A percentile compares a stretch with the other conserved stretches of the same genome.
Evolutionary conservation across 2,113 vertebrate genomes (phyloP).

Genomic region (Forbesichthys papilliferus): DNA sequence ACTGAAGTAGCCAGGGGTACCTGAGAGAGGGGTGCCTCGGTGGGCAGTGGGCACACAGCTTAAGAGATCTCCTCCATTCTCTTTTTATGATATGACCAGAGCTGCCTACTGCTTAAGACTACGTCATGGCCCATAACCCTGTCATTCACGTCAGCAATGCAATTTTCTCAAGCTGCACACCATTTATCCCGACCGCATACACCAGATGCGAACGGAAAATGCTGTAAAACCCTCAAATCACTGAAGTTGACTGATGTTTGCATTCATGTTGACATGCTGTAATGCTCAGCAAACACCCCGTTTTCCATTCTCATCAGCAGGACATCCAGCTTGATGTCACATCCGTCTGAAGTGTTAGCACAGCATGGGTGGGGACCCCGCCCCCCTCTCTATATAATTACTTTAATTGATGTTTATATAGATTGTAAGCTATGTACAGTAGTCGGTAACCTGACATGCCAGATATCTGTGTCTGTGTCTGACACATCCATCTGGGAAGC

Average conservation of each 20-base stretch:
- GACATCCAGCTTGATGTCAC: conserved; percentile 7
- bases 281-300: conserved; percentile 21
- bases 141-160: conserved; percentile 66
- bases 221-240: conserved; percentile 62
- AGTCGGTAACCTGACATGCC: too few species aligned
- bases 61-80: conserved; percentile 25
- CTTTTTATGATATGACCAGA: conserved; percentile 26
- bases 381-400: too few species aligned
- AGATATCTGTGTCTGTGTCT: too few species aligned
- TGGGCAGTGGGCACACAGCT: not conserved
- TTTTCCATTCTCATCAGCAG: conserved; percentile 38
- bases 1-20: not conserved
- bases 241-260: conserved; percentile 62
- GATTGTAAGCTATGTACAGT: too few species aligned
- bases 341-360: conserved; percentile 1
- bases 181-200: conserved; percentile 69
- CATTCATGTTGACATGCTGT: conserved; percentile 55
- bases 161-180: conserved; percentile 74
- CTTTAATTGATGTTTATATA: too few species aligned
- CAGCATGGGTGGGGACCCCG: not conserved
- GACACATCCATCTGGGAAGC: too few species aligned
- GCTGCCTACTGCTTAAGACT: conserved; percentile 49
- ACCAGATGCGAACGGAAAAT: conserved; percentile 78
- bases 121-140: conserved; percentile 62
- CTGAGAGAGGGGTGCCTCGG: not conserved